Conservation (phyloP, 2,797 vertebrate genomes). For the Nyctibius grandis region DNA sequence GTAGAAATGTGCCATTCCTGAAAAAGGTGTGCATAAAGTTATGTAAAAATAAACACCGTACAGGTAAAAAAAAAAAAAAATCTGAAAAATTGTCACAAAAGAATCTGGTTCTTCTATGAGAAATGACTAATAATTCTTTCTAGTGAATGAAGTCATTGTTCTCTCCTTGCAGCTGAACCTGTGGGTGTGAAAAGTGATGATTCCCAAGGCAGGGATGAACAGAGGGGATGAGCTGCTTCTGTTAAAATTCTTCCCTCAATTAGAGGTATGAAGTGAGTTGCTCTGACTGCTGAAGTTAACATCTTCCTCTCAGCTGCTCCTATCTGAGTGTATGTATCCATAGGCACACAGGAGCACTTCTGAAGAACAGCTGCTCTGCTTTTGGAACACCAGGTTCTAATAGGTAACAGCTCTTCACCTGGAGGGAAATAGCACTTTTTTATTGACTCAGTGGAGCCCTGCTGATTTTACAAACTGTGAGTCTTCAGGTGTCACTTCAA, state of each 20-base stretch:
- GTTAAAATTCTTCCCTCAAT: background rate
- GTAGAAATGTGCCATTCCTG: background rate
- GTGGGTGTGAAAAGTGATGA: background rate
- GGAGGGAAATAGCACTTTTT: background rate
- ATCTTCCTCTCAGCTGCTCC: background rate
- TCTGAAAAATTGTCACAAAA: background rate
- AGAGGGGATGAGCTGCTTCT: background rate
- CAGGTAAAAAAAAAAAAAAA: background rate
- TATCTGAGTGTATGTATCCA: background rate
- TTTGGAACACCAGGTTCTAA: background rate
- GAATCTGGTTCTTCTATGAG: background rate
- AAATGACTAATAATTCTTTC: background rate
- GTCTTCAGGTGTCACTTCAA: background rate
- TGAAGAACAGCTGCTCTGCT: background rate
- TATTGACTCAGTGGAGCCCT: background rate
- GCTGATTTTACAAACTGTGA: background rate
- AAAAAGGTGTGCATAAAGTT: background rate
- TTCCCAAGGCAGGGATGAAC: background rate
- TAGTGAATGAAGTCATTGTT: background rate
- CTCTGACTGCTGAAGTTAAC: background rate
- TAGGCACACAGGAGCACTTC: background rate
- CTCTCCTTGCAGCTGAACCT: background rate
- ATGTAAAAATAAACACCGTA: background rate
- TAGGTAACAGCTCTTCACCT: background rate
- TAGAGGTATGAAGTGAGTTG: background rate